Evolutionary conservation across 1,140 invertebrate genomes (phyloP), one percentile per base, ranked within the genome.

Genomic region (Colletes gigas): DNA sequence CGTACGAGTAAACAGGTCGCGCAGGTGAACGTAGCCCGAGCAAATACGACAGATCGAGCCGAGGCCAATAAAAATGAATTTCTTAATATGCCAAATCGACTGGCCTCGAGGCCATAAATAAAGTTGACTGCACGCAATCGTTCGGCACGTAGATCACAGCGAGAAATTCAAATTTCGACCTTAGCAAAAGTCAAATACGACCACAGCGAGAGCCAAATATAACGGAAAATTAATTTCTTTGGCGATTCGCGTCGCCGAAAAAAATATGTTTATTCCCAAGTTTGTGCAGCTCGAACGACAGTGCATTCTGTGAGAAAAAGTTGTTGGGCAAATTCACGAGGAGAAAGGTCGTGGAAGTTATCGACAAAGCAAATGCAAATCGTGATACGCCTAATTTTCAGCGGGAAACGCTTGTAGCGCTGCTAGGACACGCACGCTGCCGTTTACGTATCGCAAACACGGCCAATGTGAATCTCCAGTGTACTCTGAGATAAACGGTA

Each of bases 381-480:
- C 83, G 80, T 84, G 83, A 68, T 78, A 73, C 52, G 83, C 80
- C 80, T 78, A 84, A 84, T 78, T 84, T 50, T 84, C 63, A 73
- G 63, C 60, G 80, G 80, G 69, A 81, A 77, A 78, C 67, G 69
- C 74, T 82, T 78, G 74, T 47, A 54, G 83, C 66, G 62, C 44
- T 21, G 82, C 30, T 8, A 69, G 44, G 47, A 39, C 54, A 59
- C 59, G 71, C 39, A 70, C 44, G 21, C 67, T n/a, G 47, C 17
- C 21, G 30, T 54, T 30, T 66, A 44, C 41, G 19, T 68, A 19
- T 57, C 47, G 19, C 76, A 68, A 50, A 47, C 52, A 19, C 47
- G 9, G n/a, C 62, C 39, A 54, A 54, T 59, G 79, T 71, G 73
- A 71, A 82, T 78, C 62, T 47, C 41, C 44, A 66, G 82, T 72